These are phyloP conservation scores for Taenaris catops DNA, from an alignment of 2,888 invertebrate genomes.

Conservation along the genomic window DNA sequence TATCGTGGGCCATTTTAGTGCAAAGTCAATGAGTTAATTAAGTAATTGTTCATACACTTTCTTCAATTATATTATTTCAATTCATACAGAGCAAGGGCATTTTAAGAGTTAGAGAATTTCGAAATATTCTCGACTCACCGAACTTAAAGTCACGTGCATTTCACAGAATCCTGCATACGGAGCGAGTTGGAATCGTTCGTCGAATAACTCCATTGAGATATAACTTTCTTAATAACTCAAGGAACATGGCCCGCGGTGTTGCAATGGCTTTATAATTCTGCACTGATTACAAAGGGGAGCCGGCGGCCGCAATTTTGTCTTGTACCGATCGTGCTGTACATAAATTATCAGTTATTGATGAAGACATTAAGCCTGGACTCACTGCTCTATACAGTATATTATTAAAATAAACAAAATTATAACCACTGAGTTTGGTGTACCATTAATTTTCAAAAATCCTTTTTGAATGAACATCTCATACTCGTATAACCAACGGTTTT, in stretches of 20 bases:
- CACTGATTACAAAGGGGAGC: slow-evolving; percentile 80
- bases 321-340: slow-evolving; percentile 75
- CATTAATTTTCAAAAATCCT: not conserved
- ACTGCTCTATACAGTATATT: slow-evolving; percentile 14
- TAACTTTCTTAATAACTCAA: slow-evolving; percentile 52
- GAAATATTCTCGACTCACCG: slow-evolving; percentile 1
- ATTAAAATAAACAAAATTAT: slow-evolving; percentile 7
- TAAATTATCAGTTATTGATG: slow-evolving; percentile 80
- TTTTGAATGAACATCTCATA: slow-evolving; percentile 16
- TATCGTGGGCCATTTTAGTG: too few relatives aligned
- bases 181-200: slow-evolving; percentile 30
- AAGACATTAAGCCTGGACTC: slow-evolving; percentile 74
- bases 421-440: not conserved
- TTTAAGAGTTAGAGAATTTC: too few relatives aligned
- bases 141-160: slow-evolving; percentile 10
- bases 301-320: slow-evolving; percentile 82
- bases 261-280: slow-evolving; percentile 75
- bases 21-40: too few relatives aligned
- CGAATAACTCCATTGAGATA: slow-evolving; percentile 47
- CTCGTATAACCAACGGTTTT: not conserved
- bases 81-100: too few relatives aligned
- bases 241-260: slow-evolving; percentile 62
- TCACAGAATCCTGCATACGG: slow-evolving; percentile 22
- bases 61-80: too few relatives aligned
- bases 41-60: too few relatives aligned